Evolutionary conservation across 1,140 invertebrate genomes (phyloP).

Genomic region (Drosophila melanogaster): DNA sequence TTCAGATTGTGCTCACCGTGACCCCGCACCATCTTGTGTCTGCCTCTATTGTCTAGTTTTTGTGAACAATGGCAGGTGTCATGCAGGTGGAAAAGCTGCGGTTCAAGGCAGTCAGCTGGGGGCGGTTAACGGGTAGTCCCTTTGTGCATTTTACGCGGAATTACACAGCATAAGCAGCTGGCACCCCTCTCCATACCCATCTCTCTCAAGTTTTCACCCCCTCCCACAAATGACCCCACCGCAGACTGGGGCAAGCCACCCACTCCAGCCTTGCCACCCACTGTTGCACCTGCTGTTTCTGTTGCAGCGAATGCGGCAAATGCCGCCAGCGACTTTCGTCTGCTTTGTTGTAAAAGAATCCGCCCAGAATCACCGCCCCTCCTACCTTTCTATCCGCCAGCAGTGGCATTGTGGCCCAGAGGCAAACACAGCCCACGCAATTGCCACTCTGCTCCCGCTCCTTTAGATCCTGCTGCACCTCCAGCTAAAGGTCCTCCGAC

Average conservation of each 20-base stretch:
- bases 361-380: conserved; percentile 15
- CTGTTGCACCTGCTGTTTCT: conserved; percentile 19
- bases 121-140: conserved; percentile 47
- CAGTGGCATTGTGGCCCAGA: conserved; percentile 64
- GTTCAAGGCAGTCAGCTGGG: conserved; percentile 20
- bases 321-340: conserved; percentile 64
- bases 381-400: too few species aligned
- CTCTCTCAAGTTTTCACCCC: not conserved
- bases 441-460: conserved; percentile 42
- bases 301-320: conserved; percentile 51
- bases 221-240: conserved; percentile 11
- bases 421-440: conserved; percentile 65
- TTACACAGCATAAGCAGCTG: conserved; percentile 77
- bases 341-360: conserved; percentile 65
- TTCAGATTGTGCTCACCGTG: conserved; percentile 2
- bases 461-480: not conserved
- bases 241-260: conserved; percentile 20
- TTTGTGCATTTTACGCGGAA: conserved; percentile 82
- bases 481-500: not conserved
- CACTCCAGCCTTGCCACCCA: not conserved
- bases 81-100: conserved; percentile 49
- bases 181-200: conserved; percentile 8
- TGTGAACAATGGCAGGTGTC: conserved; percentile 75
- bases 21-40: conserved; percentile 22
- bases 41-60: conserved; percentile 69